phyloP scores from a whole-genome alignment of 2,113 vertebrate species.

The Oryzias celebensis region DNA sequence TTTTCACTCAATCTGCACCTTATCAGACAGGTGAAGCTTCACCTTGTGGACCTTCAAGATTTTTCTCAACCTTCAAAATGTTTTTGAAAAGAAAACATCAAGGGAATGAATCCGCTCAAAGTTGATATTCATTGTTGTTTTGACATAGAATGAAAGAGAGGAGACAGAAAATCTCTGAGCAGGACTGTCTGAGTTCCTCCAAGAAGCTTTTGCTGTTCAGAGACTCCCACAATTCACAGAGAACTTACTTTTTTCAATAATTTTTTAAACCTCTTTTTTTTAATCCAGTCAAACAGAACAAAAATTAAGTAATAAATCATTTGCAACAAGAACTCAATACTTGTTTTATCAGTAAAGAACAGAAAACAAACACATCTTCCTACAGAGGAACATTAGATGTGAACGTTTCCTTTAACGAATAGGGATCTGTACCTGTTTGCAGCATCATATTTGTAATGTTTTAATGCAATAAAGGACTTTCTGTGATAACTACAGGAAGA shows the following conservation, averaged over 20 bases:
- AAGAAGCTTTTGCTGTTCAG: conserved; percentile 16
- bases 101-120: conserved; percentile 33
- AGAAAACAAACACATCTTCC: too few species aligned
- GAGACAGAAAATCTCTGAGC: conserved; percentile 35
- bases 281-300: not conserved
- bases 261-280: not conserved
- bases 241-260: too few species aligned
- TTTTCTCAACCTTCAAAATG: conserved; percentile 28
- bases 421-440: too few species aligned
- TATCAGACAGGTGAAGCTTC: conserved; percentile 26
- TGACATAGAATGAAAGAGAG: conserved; percentile 27
- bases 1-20: conserved; percentile 13
- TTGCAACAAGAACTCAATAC: too few species aligned
- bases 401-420: too few species aligned
- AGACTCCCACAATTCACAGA: too few species aligned
- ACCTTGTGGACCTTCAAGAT: conserved; percentile 8
- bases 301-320: not conserved
- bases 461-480: too few species aligned
- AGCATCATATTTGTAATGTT: too few species aligned
- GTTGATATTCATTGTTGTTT: conserved; percentile 44
- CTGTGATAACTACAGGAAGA: too few species aligned
- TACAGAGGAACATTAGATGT: too few species aligned
- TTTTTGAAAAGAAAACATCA: conserved; percentile 33
- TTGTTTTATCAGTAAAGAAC: too few species aligned
- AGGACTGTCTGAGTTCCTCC: conserved; percentile 9